Evolutionary conservation across 2,113 vertebrate species (phyloP).

Genomic region (Bubo bubo): DNA sequence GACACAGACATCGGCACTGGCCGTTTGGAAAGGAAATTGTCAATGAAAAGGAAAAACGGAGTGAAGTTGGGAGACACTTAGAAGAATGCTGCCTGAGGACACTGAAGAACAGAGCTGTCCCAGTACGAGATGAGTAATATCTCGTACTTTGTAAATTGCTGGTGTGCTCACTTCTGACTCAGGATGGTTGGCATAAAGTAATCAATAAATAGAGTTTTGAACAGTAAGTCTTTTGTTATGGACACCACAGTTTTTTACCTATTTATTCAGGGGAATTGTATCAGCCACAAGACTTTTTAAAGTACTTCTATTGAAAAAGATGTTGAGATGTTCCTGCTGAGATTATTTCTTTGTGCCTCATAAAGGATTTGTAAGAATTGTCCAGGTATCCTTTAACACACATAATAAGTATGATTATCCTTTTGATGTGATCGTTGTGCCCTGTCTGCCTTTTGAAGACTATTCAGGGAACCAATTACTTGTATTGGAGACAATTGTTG

Average conservation of each 20-base stretch:
- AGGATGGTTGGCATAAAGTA: neutral
- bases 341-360: slow-evolving; percentile 13
- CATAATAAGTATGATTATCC: slow-evolving; percentile 4
- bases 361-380: neutral
- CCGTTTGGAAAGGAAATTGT: neutral
- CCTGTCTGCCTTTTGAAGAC: slow-evolving; percentile 2
- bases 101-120: neutral
- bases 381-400: slow-evolving; percentile 24
- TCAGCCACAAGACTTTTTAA: neutral
- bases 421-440: neutral
- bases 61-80: neutral
- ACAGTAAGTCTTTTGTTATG: neutral
- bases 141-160: neutral
- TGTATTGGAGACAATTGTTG: neutral
- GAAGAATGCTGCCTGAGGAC: neutral
- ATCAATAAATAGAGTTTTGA: slow-evolving; percentile 19
- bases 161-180: neutral
- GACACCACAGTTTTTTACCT: neutral
- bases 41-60: neutral
- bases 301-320: neutral
- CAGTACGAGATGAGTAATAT: neutral
- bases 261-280: neutral
- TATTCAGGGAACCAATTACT: slow-evolving; percentile 25
- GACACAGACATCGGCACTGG: neutral
- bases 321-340: neutral